These are phyloP conservation scores for Eupithecia abbreviata DNA, from an alignment of 2,888 invertebrate genomes.

Conservation along the genomic window DNA sequence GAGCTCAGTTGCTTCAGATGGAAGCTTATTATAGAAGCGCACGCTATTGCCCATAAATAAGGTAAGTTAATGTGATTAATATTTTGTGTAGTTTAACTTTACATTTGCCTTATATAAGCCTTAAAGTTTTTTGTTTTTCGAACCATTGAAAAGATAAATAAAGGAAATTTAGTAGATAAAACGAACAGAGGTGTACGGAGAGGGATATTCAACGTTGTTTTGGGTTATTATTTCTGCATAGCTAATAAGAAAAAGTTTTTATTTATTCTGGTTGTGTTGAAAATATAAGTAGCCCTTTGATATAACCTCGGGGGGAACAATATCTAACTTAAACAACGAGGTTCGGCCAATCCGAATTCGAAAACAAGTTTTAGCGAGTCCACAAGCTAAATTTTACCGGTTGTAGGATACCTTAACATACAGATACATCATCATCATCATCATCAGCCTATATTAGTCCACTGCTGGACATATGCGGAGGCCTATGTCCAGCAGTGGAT, in stretches of 20 bases:
- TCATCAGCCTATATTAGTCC: too few species aligned
- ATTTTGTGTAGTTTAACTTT: neutral
- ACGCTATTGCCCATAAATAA: too few species aligned
- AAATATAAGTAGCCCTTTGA: neutral
- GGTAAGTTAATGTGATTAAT: neutral
- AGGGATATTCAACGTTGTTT: neutral
- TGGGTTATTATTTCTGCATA: constrained; percentile 5
- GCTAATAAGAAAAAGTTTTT: constrained; percentile 4
- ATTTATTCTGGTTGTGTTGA: neutral
- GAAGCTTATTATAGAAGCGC: too few species aligned
- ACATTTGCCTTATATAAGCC: neutral
- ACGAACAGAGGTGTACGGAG: neutral
- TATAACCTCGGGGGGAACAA: neutral
- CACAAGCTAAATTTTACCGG: too few species aligned
- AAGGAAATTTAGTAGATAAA: neutral
- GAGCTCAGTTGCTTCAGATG: too few species aligned
- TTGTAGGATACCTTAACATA: too few species aligned
- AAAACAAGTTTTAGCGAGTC: neutral
- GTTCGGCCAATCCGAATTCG: neutral
- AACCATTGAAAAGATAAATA: constrained; percentile 1
- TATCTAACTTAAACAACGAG: neutral
- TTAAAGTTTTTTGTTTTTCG: neutral
- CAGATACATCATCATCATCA: too few species aligned
- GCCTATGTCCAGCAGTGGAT: too few species aligned
- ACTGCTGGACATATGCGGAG: too few species aligned